Evolutionary conservation across 2,113 vertebrate species (phyloP).

Genomic region (Caretta caretta): DNA sequence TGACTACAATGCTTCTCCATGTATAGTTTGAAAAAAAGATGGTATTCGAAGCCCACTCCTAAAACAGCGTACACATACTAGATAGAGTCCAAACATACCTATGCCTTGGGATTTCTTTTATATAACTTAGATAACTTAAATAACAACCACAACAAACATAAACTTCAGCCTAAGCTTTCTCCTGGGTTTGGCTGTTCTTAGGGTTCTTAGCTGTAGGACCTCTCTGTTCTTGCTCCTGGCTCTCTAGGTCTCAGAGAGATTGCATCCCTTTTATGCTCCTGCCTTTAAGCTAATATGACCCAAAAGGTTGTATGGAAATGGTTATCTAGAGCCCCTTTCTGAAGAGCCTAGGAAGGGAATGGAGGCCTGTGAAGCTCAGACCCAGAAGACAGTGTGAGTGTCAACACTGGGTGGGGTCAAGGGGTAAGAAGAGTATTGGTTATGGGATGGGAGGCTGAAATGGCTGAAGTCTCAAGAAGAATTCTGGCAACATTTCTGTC

Average conservation of each 20-base stretch:
- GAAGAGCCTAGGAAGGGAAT: background rate
- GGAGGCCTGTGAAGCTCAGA: background rate
- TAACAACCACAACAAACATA: background rate
- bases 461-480: background rate
- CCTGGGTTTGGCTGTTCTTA: background rate
- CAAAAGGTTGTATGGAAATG: background rate
- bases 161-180: background rate
- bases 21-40: background rate
- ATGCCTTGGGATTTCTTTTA: background rate
- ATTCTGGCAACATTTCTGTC: conserved; percentile 5
- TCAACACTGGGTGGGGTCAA: background rate
- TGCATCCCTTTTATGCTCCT: background rate
- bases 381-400: background rate
- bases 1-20: background rate
- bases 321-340: background rate
- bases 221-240: background rate
- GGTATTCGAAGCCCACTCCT: background rate
- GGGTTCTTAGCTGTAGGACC: background rate
- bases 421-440: background rate
- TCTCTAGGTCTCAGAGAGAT: background rate
- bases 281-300: background rate
- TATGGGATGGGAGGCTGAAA: background rate
- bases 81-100: background rate
- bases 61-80: background rate
- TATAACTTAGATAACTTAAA: background rate